A percentile compares a stretch with the other conserved stretches of the same genome.
phyloP scores from a whole-genome alignment of 2,797 vertebrate genomes.

The Neosalanx taihuensis region DNA sequence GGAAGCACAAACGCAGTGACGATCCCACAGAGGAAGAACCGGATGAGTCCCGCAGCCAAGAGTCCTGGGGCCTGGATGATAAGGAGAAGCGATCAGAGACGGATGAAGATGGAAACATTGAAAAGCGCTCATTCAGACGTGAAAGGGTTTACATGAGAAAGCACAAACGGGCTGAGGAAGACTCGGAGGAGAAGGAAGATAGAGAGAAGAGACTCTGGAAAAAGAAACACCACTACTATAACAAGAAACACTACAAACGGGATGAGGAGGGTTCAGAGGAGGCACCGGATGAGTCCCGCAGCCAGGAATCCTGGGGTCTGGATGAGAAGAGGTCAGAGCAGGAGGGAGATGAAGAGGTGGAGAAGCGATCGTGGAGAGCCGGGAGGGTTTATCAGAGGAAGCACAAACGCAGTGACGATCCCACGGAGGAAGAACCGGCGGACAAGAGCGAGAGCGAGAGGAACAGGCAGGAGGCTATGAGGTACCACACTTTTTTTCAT shows the following conservation, averaged over 20 bases:
- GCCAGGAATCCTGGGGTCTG: constrained; percentile 29
- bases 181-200: constrained; percentile 36
- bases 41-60: constrained; percentile 17
- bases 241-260: constrained; percentile 66
- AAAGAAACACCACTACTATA: constrained; percentile 61
- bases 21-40: constrained; percentile 23
- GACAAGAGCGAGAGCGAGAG: constrained; percentile 43
- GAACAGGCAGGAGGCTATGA: constrained; percentile 56
- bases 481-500: constrained; percentile 32
- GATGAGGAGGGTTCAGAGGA: constrained; percentile 55
- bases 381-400: constrained; percentile 22
- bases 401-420: constrained; percentile 42
- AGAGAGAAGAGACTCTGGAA: constrained; percentile 57
- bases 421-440: constrained; percentile 24
- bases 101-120: background rate
- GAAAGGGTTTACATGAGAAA: too few relatives aligned
- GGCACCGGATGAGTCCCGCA: constrained; percentile 56
- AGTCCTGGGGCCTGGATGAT: constrained; percentile 34
- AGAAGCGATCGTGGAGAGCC: constrained; percentile 35
- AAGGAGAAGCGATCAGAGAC: constrained; percentile 33
- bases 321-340: constrained; percentile 46
- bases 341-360: constrained; percentile 20
- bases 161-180: too few relatives aligned
- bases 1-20: too few relatives aligned
- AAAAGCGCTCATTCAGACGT: too few relatives aligned